Evolutionary conservation across 2,888 invertebrate species (phyloP).

Genomic region (Ophioninae sp.): DNA sequence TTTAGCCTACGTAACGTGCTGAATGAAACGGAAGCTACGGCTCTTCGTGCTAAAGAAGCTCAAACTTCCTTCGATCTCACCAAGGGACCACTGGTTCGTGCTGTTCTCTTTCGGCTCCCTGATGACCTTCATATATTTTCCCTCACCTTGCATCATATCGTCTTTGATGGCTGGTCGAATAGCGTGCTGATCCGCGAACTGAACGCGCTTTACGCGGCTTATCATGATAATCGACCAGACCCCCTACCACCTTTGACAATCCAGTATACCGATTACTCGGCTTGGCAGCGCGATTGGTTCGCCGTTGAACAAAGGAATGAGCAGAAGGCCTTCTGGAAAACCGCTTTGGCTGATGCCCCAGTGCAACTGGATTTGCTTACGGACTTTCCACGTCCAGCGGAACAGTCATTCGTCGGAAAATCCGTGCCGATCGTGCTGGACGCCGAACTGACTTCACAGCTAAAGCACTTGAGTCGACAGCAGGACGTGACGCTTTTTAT

Average conservation of each 20-base stretch:
- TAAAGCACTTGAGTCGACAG: constrained; percentile 14
- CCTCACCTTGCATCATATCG: constrained; percentile 21
- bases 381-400: constrained; percentile 7
- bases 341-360: neutral
- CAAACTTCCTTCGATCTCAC: neutral
- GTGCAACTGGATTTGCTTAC: constrained; percentile 3
- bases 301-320: neutral
- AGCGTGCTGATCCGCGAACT: constrained; percentile 2
- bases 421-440: constrained; percentile 5
- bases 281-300: constrained; percentile 25
- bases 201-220: neutral
- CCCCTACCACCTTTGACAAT: neutral
- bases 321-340: constrained; percentile 2
- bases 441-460: neutral
- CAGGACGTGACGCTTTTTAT: constrained; percentile 11
- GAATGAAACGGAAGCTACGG: neutral
- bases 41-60: constrained; percentile 7
- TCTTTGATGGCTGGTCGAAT: constrained; percentile 20
- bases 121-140: constrained; percentile 3
- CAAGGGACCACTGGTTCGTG: constrained; percentile 10
- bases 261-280: constrained; percentile 15
- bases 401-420: constrained; percentile 9
- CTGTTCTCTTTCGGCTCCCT: neutral
- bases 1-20: neutral
- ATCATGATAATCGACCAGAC: neutral